A percentile compares a stretch with the other conserved stretches of the same genome.
Conservation (phyloP, 1,140 invertebrate genomes). For the Notospermus geniculatus region DNA sequence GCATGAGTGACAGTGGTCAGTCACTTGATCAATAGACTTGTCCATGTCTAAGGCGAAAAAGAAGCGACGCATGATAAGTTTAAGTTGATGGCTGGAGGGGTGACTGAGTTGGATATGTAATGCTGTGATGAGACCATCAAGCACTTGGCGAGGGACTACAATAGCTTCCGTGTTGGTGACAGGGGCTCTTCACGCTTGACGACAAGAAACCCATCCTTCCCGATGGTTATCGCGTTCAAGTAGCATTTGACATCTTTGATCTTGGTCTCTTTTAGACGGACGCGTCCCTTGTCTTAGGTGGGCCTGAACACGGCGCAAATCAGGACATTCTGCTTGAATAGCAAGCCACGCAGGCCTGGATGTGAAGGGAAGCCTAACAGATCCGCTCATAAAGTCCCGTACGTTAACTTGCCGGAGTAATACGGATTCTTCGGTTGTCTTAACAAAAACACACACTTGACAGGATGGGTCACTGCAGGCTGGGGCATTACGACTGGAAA, state of each 20-base stretch:
- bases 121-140: constrained; percentile 26
- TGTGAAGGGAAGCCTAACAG: constrained; percentile 7
- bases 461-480: not conserved
- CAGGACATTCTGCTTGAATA: not conserved
- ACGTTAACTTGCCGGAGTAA: not conserved
- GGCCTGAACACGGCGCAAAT: not conserved
- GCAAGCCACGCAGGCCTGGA: constrained; percentile 5
- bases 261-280: constrained; percentile 10
- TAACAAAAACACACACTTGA: not conserved
- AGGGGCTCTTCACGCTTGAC: constrained; percentile 14
- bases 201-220: constrained; percentile 29
- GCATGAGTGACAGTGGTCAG: constrained; percentile 21
- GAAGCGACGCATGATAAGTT: constrained; percentile 20
- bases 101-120: constrained; percentile 29
- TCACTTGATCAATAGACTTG: constrained; percentile 10
- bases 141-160: constrained; percentile 23
- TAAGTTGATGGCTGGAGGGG: constrained; percentile 22
- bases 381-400: not conserved
- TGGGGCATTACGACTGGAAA: constrained; percentile 4
- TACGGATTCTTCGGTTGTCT: not conserved
- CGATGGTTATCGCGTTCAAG: constrained; percentile 19
- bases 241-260: constrained; percentile 25
- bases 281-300: not conserved
- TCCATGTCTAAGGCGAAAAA: constrained; percentile 29
- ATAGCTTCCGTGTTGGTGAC: constrained; percentile 19